These are phyloP conservation scores for Oryzias javanicus DNA, from an alignment of 2,113 vertebrate species.

Conservation along the genomic window DNA sequence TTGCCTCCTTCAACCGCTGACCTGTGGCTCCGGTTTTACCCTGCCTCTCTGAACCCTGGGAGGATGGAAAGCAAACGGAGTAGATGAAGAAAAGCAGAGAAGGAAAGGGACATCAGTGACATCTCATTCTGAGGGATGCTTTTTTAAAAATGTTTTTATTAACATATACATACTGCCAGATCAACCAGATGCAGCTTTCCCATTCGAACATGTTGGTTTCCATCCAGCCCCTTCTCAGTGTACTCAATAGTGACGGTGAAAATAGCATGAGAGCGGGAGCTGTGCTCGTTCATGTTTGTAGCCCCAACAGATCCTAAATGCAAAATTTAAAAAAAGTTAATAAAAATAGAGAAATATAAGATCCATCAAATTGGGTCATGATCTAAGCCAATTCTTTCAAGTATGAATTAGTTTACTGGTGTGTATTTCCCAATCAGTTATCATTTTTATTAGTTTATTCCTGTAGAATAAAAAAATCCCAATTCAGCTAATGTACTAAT, in stretches of 20 bases:
- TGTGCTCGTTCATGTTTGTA: constrained; percentile 99
- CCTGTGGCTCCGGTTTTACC: constrained; percentile 97
- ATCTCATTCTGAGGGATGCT: background rate
- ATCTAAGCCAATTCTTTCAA: no score
- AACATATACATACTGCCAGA: constrained; percentile 84
- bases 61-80: fast-evolving
- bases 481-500: no score
- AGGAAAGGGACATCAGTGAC: background rate
- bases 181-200: constrained; percentile 97
- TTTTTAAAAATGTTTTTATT: background rate
- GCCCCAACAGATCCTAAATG: constrained; percentile 91
- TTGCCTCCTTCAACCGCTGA: constrained; percentile 95
- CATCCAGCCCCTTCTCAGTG: constrained; percentile 94
- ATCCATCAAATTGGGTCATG: no score
- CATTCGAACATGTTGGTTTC: constrained; percentile 96
- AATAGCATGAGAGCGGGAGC: constrained; percentile 96
- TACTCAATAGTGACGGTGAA: constrained; percentile 99
- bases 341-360: background rate
- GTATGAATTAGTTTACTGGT: no score
- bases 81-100: background rate
- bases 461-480: no score
- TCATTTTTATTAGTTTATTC: no score
- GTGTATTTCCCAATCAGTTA: no score
- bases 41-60: constrained; percentile 95
- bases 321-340: background rate